These are phyloP conservation scores for Drosophila kanapiae DNA, from an alignment of 1,140 invertebrate species.

Conservation along the genomic window DNA sequence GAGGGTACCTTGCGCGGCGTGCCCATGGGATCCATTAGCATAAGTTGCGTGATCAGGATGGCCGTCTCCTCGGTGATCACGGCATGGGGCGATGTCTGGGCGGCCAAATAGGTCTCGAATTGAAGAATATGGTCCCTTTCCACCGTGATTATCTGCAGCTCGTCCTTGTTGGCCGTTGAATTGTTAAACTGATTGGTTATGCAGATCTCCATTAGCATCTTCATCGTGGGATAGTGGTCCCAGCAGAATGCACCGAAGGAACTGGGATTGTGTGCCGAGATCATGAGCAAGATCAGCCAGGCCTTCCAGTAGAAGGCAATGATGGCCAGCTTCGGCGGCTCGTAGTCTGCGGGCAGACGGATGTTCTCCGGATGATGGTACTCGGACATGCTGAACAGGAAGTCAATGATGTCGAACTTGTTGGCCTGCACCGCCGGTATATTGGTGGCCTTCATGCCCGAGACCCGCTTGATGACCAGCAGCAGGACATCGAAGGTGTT, in stretches of 20 bases:
- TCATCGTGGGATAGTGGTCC: constrained; percentile 96
- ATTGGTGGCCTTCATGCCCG: constrained; percentile 89
- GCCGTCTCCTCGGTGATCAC: constrained; percentile 96
- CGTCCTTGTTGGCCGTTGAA: constrained; percentile 68
- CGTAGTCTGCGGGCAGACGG: constrained; percentile 92
- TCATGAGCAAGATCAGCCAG: constrained; percentile 95
- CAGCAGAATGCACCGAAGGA: constrained; percentile 94
- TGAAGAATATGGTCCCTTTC: constrained; percentile 95
- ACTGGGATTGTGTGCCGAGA: constrained; percentile 96
- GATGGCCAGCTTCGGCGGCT: constrained; percentile 95
- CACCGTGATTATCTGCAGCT: constrained; percentile 87
- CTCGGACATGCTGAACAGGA: constrained; percentile 95
- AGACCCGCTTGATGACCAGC: constrained; percentile 93
- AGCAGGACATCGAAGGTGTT: constrained; percentile 95
- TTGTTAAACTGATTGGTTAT: constrained; percentile 91
- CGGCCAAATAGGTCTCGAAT: constrained; percentile 97
- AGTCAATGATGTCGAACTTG: constrained; percentile 94
- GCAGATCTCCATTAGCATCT: constrained; percentile 97
- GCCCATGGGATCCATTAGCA: constrained; percentile 94
- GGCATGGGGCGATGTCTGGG: constrained; percentile 91
- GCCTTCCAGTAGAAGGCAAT: constrained; percentile 97
- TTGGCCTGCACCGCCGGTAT: constrained; percentile 90
- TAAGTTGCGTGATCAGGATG: constrained; percentile 93
- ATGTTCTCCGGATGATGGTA: constrained; percentile 98
- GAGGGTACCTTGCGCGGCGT: constrained; percentile 92